A percentile compares a stretch with the other conserved stretches of the same genome.
These are phyloP conservation scores for Chelonus insularis DNA, from an alignment of 1,140 invertebrate species.

Conservation along the genomic window DNA sequence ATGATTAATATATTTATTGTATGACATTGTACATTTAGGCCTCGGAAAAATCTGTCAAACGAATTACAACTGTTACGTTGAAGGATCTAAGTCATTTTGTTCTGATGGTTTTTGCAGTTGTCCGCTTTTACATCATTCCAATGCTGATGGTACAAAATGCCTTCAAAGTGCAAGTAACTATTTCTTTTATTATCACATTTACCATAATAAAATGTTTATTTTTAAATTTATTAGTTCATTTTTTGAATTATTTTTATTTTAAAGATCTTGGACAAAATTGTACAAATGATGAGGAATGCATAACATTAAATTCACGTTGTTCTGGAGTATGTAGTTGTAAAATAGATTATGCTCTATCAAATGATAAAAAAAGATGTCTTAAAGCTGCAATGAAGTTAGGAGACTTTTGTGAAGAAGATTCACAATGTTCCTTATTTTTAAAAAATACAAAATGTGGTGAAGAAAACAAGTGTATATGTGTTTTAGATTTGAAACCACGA, in stretches of 20 bases:
- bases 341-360: slow-evolving; percentile 42
- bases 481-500: slow-evolving; percentile 39
- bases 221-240: not conserved
- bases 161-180: slow-evolving; percentile 41
- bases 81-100: slow-evolving; percentile 41
- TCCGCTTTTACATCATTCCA: slow-evolving; percentile 41
- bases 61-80: slow-evolving; percentile 46
- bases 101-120: slow-evolving; percentile 42
- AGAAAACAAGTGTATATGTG: slow-evolving; percentile 41
- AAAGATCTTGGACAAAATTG: slow-evolving; percentile 43
- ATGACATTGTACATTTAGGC: slow-evolving; percentile 35
- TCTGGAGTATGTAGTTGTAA: slow-evolving; percentile 42
- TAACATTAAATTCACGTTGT: slow-evolving; percentile 43
- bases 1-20: too few species aligned
- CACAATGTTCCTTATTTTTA: slow-evolving; percentile 44
- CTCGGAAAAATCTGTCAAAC: slow-evolving; percentile 42
- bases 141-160: slow-evolving; percentile 40
- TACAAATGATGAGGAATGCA: slow-evolving; percentile 43
- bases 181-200: slow-evolving; percentile 8
- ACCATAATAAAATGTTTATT: slow-evolving; percentile 5
- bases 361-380: slow-evolving; percentile 40
- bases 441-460: slow-evolving; percentile 37
- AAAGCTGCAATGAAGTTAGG: slow-evolving; percentile 44
- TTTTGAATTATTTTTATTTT: not conserved
- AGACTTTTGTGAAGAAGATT: slow-evolving; percentile 44